Evolutionary conservation across 2,113 vertebrate genomes (phyloP), one percentile per base, ranked within the genome.

Genomic region (Silurus glanis): DNA sequence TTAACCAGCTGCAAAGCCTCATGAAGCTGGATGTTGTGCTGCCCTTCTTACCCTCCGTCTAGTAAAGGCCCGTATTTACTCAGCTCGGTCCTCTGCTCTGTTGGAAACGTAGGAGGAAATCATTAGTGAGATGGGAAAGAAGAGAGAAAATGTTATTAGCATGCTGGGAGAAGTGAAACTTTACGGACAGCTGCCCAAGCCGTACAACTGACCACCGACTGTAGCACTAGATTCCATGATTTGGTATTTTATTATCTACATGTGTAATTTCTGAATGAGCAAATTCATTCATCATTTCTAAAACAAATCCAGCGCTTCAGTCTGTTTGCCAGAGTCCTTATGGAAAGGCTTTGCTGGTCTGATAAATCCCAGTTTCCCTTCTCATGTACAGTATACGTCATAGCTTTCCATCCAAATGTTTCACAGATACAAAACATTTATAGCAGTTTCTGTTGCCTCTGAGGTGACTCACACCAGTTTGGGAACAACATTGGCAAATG

Each of bases 41-140:
- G 89, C 94, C 93, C 91, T 93, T 90, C 95, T 95, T 95, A 95
- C 94, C 94, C 94, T 93, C 88, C 88, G 82, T 91, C 88, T 92
- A 94, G 92, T 89, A 93, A 88, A 92, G 91, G 85, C 82, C 83
- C 90, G 93, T 91, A 93, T 81, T 78, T 92, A 95, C 93, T 94
- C 91, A 93, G 93, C 94, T 91, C 92, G 92, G 92, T 94, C 94
- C 94, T 93, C 93, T 92, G 91, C 88, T 94, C 91, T 91, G 94
- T 94, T 94, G 92, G 91, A 94, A 87, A 89, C 89, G 92, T 72
- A 87, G 89, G 94, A 93, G 71, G 87, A 90, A 92, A 93, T 21
- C 89, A 90, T 91, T 91, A 91, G 80, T 19, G 49, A 19, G 45
- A 59, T 62, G 80, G n/a, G 83, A 72, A 82, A 61, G 88, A 91